Conservation (phyloP, 2,888 invertebrate species). For the Branchellion lobata region DNA sequence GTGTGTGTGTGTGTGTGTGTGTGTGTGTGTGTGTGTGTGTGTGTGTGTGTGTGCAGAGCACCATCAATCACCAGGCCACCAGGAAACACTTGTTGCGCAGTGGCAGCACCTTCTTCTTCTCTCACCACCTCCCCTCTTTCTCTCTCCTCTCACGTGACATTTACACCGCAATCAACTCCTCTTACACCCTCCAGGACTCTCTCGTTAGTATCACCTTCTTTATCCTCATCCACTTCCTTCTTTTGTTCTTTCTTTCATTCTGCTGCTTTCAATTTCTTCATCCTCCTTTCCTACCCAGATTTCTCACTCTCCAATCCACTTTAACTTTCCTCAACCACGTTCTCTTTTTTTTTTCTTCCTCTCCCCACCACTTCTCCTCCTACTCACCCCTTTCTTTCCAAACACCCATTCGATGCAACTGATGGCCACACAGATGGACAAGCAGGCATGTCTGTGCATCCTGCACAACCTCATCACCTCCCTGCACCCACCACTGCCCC, state of each 20-base stretch:
- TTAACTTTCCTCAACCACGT: too few relatives aligned
- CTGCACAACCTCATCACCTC: conserved; percentile 12
- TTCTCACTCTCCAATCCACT: too few relatives aligned
- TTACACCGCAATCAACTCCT: neutral
- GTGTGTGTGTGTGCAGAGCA: conserved; percentile 10
- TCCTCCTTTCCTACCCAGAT: too few relatives aligned
- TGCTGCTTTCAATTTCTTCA: too few relatives aligned
- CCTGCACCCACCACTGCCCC: neutral
- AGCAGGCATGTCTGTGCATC: neutral
- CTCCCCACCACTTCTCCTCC: too few relatives aligned
- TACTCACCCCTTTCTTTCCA: too few relatives aligned
- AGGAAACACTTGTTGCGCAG: neutral
- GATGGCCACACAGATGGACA: neutral
- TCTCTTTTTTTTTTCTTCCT: too few relatives aligned
- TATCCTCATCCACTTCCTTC: too few relatives aligned
- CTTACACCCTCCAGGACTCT: neutral
- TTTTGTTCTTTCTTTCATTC: too few relatives aligned
- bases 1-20: conserved; percentile 23
- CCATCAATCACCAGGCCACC: neutral
- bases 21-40: conserved; percentile 23
- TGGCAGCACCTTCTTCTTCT: conserved; percentile 3
- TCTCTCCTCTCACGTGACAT: neutral
- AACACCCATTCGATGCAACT: too few relatives aligned
- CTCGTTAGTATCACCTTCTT: too few relatives aligned
- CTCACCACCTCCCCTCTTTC: neutral